Percentiles rank a stretch among this genome's conserved stretches.
Conservation (phyloP, 2,888 invertebrate genomes). For the Lepidonotus clava region DNA sequence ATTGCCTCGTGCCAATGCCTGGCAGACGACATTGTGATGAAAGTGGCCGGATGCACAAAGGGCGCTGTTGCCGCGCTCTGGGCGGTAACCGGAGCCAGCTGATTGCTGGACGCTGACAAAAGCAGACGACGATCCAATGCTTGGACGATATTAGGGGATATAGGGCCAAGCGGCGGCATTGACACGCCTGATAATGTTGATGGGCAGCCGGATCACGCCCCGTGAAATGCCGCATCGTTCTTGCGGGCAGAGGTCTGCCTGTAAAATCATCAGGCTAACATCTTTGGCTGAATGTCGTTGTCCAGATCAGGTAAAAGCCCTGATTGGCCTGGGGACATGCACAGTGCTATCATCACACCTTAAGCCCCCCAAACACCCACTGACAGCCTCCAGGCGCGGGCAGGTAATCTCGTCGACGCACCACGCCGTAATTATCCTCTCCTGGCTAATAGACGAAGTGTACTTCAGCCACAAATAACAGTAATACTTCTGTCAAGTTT, state of each 20-base stretch:
- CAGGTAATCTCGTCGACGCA: not conserved
- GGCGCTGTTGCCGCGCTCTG: conserved; percentile 18
- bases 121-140: conserved; percentile 36
- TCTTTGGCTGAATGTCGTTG: conserved; percentile 25
- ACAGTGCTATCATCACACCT: conserved; percentile 34
- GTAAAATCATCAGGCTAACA: conserved; percentile 45
- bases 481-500: too few species aligned
- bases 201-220: conserved; percentile 29
- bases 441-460: too few species aligned
- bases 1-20: conserved; percentile 31
- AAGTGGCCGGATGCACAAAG: conserved; percentile 46
- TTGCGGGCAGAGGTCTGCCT: conserved; percentile 9
- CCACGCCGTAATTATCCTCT: not conserved
- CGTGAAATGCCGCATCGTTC: conserved; percentile 4
- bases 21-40: conserved; percentile 38
- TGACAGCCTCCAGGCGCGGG: conserved; percentile 1
- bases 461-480: too few species aligned
- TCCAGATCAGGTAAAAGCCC: conserved; percentile 26
- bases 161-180: conserved; percentile 23
- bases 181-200: conserved; percentile 41
- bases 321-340: conserved; percentile 13
- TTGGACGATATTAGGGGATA: conserved; percentile 40
- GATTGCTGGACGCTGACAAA: conserved; percentile 20
- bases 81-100: conserved; percentile 43
- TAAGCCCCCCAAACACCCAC: conserved; percentile 5